These are phyloP conservation scores for Epinephelus malabaricus DNA, from an alignment of 2,797 vertebrate species.

Conservation along the genomic window DNA sequence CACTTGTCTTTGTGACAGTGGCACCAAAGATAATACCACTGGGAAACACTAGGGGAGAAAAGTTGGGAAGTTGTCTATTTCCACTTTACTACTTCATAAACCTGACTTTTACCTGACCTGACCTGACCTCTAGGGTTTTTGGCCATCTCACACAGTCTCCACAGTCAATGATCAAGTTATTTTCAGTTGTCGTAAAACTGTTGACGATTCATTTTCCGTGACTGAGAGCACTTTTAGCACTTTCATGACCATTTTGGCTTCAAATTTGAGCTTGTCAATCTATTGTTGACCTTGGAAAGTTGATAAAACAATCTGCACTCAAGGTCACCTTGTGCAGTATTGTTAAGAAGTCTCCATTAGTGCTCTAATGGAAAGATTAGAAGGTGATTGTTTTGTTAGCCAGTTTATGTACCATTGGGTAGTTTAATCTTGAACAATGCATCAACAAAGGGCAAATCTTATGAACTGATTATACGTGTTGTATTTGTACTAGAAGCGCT, in stretches of 20 bases:
- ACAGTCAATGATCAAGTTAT: not conserved
- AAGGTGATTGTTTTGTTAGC: not conserved
- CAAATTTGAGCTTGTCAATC: not conserved
- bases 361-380: slow-evolving; percentile 7
- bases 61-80: no score
- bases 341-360: not conserved
- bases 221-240: not conserved
- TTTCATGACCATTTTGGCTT: not conserved
- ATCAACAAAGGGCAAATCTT: not conserved
- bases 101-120: not conserved
- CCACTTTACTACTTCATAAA: no score
- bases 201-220: not conserved
- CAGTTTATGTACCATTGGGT: not conserved
- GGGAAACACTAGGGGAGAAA: no score
- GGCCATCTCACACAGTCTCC: not conserved
- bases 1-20: no score
- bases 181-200: not conserved
- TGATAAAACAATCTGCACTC: not conserved
- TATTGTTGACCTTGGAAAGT: not conserved
- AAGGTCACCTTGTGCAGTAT: slow-evolving; percentile 6
- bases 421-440: not conserved
- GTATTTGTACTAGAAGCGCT: not conserved
- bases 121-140: no score
- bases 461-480: not conserved
- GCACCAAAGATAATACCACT: no score